Percentiles rank a stretch among this genome's conserved stretches.
Conservation (phyloP, 1,140 invertebrate genomes). For the Kradibia gibbosae region DNA sequence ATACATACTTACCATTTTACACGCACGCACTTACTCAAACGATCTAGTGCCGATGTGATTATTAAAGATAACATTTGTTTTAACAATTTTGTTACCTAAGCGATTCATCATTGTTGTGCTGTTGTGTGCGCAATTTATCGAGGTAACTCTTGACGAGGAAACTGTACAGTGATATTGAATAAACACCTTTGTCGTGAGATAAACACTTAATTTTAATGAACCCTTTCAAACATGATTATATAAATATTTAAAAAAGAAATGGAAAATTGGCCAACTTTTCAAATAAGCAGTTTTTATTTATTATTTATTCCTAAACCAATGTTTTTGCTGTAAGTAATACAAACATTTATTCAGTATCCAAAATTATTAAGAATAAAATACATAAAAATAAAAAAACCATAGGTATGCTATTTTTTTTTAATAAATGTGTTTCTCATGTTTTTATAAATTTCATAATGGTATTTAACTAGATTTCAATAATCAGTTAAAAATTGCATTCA, state of each 20-base stretch:
- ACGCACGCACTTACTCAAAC: constrained; percentile 56
- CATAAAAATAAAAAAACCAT: too few species aligned
- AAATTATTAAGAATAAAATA: too few species aligned
- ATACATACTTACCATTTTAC: constrained; percentile 49
- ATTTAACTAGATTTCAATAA: too few species aligned
- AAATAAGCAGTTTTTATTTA: too few species aligned
- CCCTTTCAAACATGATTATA: constrained; percentile 22
- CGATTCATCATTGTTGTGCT: constrained; percentile 69
- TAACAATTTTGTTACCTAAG: constrained; percentile 61
- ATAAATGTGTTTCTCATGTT: too few species aligned
- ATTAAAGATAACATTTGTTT: constrained; percentile 49
- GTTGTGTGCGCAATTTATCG: constrained; percentile 67
- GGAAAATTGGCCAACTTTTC: too few species aligned
- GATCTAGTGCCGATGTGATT: constrained; percentile 56
- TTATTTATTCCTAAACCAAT: too few species aligned
- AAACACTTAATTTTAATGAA: constrained; percentile 35
- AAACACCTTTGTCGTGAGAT: constrained; percentile 71
- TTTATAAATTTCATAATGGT: too few species aligned
- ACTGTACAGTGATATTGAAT: constrained; percentile 71
- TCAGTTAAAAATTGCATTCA: too few species aligned
- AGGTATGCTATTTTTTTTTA: too few species aligned
- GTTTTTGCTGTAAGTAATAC: too few species aligned
- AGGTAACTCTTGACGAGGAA: constrained; percentile 67
- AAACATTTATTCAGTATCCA: too few species aligned
- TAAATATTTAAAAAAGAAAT: constrained; percentile 23